Base-by-base conservation (phyloP, 2,888 invertebrate species). In the Euclidia mi region DNA sequence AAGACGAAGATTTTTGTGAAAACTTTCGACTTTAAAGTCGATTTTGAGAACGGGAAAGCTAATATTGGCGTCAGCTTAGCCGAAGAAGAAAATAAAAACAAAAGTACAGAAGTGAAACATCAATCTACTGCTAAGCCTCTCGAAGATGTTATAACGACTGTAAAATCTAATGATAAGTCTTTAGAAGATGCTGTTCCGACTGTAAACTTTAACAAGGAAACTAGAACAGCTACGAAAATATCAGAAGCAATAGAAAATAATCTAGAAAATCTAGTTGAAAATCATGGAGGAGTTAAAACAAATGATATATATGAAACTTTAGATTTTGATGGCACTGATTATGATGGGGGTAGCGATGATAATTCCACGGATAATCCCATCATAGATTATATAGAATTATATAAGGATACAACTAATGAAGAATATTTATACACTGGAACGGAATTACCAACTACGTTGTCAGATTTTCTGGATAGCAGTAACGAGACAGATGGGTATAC, bases 341-440 rank as follows among this genome's bases (percentile, higher is more conserved):
- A 86, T 11, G 83, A 87, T 56, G 51, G n/a, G n/a, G n/a, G 50
- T 0, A 65, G 70, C 9, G 82, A 84, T 12, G 88, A 89, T 2
- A 90, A 91, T 59, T 63, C 82, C 0, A 90, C 91, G 1, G 93
- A 93, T 70, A 93, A 93, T 61, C 88, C 87, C 0, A 78, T 82
- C 0, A 77, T 92, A 38, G 92, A 93, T 64, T 93, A 93, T 56
- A 57, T 91, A 45, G 92, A 92, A 6, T 51, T 90, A 7, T 93
- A 91, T 50, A 92, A 91, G 70, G 92, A 93, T 49, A 91, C 89
- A 0, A 91, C 89, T 0, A 88, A 89, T 56, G 92, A 92, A 74
- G 78, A 83, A 35, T 62, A 79, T 14, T 53, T 79, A 1, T 84
- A 84, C 20, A 66, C 70, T 17, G 46, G 75, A 1, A 85, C 85